Conservation (phyloP, 2,888 invertebrate species). For the Parochlus steinenii region DNA sequence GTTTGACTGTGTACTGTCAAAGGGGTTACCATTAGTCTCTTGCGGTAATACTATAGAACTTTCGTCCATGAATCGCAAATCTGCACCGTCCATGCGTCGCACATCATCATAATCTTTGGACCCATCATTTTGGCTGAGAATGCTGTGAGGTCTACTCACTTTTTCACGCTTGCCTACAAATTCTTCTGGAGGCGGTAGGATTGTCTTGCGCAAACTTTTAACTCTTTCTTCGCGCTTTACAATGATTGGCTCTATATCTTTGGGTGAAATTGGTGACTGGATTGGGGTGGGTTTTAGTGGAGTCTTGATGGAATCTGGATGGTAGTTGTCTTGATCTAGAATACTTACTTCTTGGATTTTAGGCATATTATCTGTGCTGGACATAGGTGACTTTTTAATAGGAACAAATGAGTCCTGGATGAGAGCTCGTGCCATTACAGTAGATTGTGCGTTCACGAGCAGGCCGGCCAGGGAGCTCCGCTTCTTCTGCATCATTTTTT, state of each 20-base stretch:
- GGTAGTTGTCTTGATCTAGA: conserved; percentile 9
- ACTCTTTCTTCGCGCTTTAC: conserved; percentile 9
- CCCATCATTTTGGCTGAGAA: conserved; percentile 9
- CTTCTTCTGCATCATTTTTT: conserved; percentile 24
- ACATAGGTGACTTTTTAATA: conserved; percentile 7
- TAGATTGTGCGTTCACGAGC: conserved; percentile 29
- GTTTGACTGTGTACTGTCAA: conserved; percentile 59
- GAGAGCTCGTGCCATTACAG: conserved; percentile 22
- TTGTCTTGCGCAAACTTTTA: conserved; percentile 30
- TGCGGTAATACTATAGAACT: conserved; percentile 69
- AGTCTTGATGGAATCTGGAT: no score
- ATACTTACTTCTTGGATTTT: neutral
- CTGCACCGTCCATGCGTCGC: conserved; percentile 67
- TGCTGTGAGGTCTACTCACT: conserved; percentile 11
- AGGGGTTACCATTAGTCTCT: conserved; percentile 53
- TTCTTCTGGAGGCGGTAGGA: conserved; percentile 57
- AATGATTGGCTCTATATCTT: conserved; percentile 9
- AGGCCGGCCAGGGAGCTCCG: conserved; percentile 28
- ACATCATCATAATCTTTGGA: conserved; percentile 47
- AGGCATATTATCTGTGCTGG: neutral
- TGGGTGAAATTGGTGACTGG: conserved; percentile 10
- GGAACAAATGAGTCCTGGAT: conserved; percentile 9
- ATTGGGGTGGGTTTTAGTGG: no score
- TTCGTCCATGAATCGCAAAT: conserved; percentile 80
- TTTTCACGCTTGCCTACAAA: conserved; percentile 36